Base-by-base conservation (phyloP, 2,888 invertebrate species). In the Ctena decussata region DNA sequence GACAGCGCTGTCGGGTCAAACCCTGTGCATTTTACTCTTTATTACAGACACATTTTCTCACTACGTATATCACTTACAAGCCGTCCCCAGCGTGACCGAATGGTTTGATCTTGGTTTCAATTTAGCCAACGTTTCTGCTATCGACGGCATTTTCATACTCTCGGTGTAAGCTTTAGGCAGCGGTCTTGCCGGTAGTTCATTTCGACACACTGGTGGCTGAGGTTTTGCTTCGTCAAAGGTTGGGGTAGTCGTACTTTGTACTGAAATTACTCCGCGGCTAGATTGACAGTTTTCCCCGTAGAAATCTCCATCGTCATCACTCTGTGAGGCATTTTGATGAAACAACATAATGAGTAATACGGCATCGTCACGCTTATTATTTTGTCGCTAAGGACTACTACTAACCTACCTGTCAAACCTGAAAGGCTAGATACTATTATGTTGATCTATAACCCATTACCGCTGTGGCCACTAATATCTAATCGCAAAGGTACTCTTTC, bases 41-140 rank as follows among this genome's bases (percentile, higher is more conserved):
- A n/a, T n/a, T n/a, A n/a, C n/a, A n/a, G n/a, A n/a, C n/a, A n/a
- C n/a, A n/a, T n/a, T n/a, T n/a, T n/a, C n/a, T n/a, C n/a, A n/a
- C n/a, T n/a, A n/a, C n/a, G n/a, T n/a, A n/a, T n/a, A n/a, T n/a
- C 65, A 85, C 87, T 87, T 83, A 88, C 88, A 86, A 37, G 84
- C 88, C 39, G 82, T 88, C n/a, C 88, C 86, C 15, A 85, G 74
- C n/a, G 88, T 86, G 30, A 86, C 85, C 49, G 85, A 86, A 49
- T 88, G 85, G 72, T 80, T 84, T 21, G 87, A 76, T 65, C 85
- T 81, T 32, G 90, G 91, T 44, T 89, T 85, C 72, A 91, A 78
- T 77, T 83, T 85, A 30, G 90, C 85, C 69, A 91, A 76, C 18
- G 91, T 90, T 77, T 91, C 91, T 12, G 86, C 87, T 49, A 91